Base-by-base conservation (phyloP, 1,140 invertebrate genomes). In the Scylla paramamosain region DNA sequence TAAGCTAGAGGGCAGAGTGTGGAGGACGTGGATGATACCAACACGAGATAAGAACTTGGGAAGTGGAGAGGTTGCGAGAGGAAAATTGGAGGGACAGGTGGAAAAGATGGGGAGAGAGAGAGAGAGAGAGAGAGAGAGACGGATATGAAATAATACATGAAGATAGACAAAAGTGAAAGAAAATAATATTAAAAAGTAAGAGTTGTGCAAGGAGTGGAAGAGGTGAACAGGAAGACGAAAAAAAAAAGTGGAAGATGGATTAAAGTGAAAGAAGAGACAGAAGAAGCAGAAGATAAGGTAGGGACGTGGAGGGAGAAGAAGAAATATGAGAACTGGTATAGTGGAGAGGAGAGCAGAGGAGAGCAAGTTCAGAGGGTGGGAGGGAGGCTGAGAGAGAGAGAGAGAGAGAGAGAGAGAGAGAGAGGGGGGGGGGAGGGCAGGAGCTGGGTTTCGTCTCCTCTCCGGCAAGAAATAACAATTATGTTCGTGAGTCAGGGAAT, bases 321-420 rank as follows among this genome's bases (percentile, higher is more conserved):
- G 67, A n/a, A 77, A 77, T 77, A 77, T 77, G 67, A 77, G 67
- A n/a, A 77, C n/a, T 39, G 88, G 32, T 88, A 6, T 29, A 28
- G 39, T 16, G 25, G 10, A 90, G n/a, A 32, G 4, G 86, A 46
- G 86, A 45, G 32, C 25, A 39, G 20, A 88, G 20, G 45, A 28
- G 25, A 48, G 29, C n/a, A 52, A 46, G 88, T 48, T 90, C 45
- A 90, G 88, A 48, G 7, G n/a, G 48, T 25, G 86, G 86, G 86
- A 25, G 31, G 31, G 86, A 31, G 86, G 29, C 4, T 29, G 25
- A 46, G 86, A 39, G 32, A 39, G 46, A 46, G 4, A 25, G 84
- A 39, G 29, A 32, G 39, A 87, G 29, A 87, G 29, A 32, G 86
- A 8, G n/a, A 29, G 39, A 12, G 88, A 25, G 39, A 31, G 39